Conservation (phyloP, 2,888 invertebrate species). For the Camponotus fellah region DNA sequence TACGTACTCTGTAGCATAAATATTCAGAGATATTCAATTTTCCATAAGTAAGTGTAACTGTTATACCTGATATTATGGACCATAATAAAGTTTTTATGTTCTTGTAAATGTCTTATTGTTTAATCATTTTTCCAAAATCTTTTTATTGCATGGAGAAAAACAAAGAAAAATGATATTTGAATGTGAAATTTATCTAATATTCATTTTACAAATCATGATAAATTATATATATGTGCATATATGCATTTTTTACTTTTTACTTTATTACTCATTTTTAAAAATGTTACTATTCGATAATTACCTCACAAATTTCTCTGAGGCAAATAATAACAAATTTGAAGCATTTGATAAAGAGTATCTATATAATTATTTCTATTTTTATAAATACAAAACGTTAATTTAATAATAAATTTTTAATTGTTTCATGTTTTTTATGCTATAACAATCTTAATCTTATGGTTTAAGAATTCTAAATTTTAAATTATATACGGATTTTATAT, state of each 20-base stretch:
- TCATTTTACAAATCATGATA: neutral
- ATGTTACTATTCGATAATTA: too few relatives aligned
- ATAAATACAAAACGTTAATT: too few relatives aligned
- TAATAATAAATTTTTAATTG: too few relatives aligned
- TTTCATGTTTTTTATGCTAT: too few relatives aligned
- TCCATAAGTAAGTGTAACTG: conserved; percentile 72
- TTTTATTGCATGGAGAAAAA: neutral
- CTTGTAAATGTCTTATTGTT: conserved; percentile 67
- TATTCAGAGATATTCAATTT: conserved; percentile 63
- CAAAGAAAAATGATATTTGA: neutral
- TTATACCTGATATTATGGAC: conserved; percentile 79
- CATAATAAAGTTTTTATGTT: conserved; percentile 83
- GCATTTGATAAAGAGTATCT: too few relatives aligned
- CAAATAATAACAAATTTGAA: too few relatives aligned
- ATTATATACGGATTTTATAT: too few relatives aligned
- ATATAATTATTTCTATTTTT: too few relatives aligned
- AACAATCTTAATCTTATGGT: too few relatives aligned
- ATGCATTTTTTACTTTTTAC: neutral
- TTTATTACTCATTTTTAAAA: too few relatives aligned
- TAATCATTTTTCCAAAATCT: conserved; percentile 10
- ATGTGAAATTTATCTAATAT: neutral
- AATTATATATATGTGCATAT: neutral
- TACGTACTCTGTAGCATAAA: conserved; percentile 48
- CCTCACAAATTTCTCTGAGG: too few relatives aligned
- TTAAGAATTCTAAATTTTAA: too few relatives aligned